Conservation (phyloP, 92 coral and sea anemone species). For the Zoanthus solanderi region DNA sequence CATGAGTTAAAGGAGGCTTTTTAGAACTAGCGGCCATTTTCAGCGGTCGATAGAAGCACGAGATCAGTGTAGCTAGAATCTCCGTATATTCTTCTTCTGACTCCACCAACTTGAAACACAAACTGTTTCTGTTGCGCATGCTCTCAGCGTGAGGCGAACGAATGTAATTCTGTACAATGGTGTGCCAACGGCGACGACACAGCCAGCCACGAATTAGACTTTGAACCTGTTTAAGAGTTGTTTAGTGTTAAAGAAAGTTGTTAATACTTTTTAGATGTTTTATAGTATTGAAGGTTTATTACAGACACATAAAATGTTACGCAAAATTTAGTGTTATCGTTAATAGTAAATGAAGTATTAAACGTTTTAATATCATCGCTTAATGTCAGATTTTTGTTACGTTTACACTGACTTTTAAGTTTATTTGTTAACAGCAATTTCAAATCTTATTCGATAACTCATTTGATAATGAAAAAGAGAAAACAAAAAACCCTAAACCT, state of each 20-base stretch:
- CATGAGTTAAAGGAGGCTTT: slow-evolving; percentile 92
- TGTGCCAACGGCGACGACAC: slow-evolving; percentile 99
- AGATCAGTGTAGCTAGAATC: slow-evolving; percentile 86
- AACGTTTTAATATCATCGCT: too few relatives aligned
- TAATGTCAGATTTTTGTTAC: too few relatives aligned
- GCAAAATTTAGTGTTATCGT: background rate
- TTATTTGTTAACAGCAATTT: too few relatives aligned
- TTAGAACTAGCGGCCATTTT: slow-evolving; percentile 99
- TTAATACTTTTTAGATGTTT: background rate
- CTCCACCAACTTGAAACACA: slow-evolving; percentile 92
- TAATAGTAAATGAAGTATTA: background rate
- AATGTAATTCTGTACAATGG: slow-evolving; percentile 93
- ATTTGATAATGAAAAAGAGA: too few relatives aligned
- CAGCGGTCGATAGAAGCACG: slow-evolving; percentile 93
- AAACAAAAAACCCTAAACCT: too few relatives aligned
- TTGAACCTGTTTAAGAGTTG: slow-evolving; percentile 78
- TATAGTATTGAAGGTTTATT: too few relatives aligned
- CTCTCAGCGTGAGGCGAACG: slow-evolving; percentile 99
- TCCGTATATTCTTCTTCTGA: slow-evolving; percentile 89
- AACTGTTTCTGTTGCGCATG: slow-evolving; percentile 93
- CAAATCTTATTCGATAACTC: too few relatives aligned
- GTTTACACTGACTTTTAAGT: too few relatives aligned
- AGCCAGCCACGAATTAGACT: slow-evolving; percentile 98
- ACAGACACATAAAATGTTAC: too few relatives aligned
- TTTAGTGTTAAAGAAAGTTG: background rate